Evolutionary conservation across 2,113 vertebrate species (phyloP), one percentile per base, ranked within the genome.

Genomic region (Centropristis striata): DNA sequence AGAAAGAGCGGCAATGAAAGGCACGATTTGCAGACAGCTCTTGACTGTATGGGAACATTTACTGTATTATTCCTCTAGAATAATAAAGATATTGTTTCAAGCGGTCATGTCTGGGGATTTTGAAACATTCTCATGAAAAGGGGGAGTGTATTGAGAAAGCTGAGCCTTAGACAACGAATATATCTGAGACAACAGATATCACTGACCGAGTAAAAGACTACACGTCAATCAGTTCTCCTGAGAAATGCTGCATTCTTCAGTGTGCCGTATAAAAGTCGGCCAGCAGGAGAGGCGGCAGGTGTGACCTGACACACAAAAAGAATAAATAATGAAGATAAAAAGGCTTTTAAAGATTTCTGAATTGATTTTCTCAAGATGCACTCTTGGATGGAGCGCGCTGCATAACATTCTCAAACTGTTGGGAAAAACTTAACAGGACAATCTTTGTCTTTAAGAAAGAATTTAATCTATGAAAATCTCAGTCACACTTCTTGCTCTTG

Each of bases 211-310:
- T 49, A 58, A 84, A 77, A 80, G 21, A 39, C 80, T 8, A 27
- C 20, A 32, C 21, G 81, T 84, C 85, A 81, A 25, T 86, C 78
- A 75, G 10, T 20, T 14, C 58, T 57, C 39, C 39, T 4, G 57
- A 78, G 73, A 77, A 71, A 63, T 1, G 39, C 46, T 41, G 59
- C 58, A 28, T 39, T 69, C 66, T 59, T 50, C 50, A 36, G 20
- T 4, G 23, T 0, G 68, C 21, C 16, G 44, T 7, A 78, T 39
- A 50, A 44, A 20, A 4, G 7, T 25, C 36, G 13, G 1, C 23
- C 69, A 47, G 42, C 53, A 44, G 57, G 39, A 70, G 75, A 47
- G 44, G 4, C 0, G 70, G 85, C 90, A 90, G 88, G 86, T 92
- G 90, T 44, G 74, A 44, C 27, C 63, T 1, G 12, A 58, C 25